Evolutionary conservation across 64 coral and sea anemone genomes (phyloP).

Genomic region (Anthopleura sola): DNA sequence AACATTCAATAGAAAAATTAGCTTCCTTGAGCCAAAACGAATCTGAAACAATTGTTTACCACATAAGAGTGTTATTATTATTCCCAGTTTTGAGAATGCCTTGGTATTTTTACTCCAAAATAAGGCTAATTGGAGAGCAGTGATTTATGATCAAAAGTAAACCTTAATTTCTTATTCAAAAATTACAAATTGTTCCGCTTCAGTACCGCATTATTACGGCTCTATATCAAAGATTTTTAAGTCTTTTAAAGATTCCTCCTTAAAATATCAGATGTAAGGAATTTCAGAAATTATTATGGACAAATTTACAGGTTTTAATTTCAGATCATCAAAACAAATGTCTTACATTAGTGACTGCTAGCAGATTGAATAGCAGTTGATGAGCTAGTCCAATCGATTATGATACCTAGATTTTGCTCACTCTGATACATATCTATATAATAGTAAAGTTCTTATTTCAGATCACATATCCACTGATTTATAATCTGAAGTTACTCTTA

Average conservation of each 20-base stretch:
- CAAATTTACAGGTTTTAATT: not conserved
- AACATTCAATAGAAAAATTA: not conserved
- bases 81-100: not conserved
- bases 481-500: too few relatives aligned
- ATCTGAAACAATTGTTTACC: not conserved
- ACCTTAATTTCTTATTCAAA: not conserved
- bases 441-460: not conserved
- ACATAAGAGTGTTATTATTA: not conserved
- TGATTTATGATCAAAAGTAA: not conserved
- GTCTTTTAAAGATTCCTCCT: not conserved
- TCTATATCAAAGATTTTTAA: not conserved
- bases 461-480: not conserved
- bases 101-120: not conserved
- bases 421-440: not conserved
- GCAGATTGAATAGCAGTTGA: not conserved
- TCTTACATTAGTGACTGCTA: not conserved
- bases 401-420: not conserved
- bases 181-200: conserved; percentile 9
- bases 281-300: not conserved
- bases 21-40: not conserved
- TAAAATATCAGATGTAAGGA: not conserved
- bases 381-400: not conserved
- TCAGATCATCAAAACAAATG: not conserved
- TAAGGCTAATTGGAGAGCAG: not conserved
- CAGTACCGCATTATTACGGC: not conserved